Evolutionary conservation across 2,888 invertebrate genomes (phyloP).

Genomic region (Minunthozetes semirufus): DNA sequence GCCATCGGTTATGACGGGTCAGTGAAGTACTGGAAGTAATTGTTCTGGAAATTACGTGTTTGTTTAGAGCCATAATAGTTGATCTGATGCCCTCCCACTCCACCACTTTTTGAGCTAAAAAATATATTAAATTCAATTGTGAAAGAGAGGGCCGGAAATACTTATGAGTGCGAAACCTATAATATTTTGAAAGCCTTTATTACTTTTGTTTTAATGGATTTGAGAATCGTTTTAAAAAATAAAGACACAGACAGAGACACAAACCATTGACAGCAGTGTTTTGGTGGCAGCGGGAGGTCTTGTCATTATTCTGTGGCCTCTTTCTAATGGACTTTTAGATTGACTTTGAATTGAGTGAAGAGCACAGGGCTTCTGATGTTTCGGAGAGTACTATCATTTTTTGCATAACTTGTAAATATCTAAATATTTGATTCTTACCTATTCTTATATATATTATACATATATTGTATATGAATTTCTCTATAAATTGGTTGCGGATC

Average conservation of each 20-base stretch:
- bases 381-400: not conserved
- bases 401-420: conserved; percentile 11
- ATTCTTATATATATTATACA: not conserved
- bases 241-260: not conserved
- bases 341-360: not conserved
- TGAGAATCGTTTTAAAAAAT: not conserved
- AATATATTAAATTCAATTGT: conserved; percentile 14
- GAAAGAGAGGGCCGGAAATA: conserved; percentile 5
- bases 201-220: conserved; percentile 17
- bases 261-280: not conserved
- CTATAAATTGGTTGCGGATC: conserved; percentile 3
- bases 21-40: not conserved
- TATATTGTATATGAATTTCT: conserved; percentile 5
- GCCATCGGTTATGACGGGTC: not conserved
- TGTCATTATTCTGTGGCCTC: not conserved
- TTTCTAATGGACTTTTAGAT: not conserved
- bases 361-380: not conserved
- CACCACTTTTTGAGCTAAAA: not conserved
- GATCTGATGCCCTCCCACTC: not conserved
- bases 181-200: conserved; percentile 12
- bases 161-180: not conserved
- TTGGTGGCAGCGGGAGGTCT: conserved; percentile 9
- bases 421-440: not conserved
- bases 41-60: not conserved
- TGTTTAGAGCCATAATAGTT: conserved; percentile 7